Conservation (phyloP, 1,140 invertebrate species). For the Cephus cinctus region DNA sequence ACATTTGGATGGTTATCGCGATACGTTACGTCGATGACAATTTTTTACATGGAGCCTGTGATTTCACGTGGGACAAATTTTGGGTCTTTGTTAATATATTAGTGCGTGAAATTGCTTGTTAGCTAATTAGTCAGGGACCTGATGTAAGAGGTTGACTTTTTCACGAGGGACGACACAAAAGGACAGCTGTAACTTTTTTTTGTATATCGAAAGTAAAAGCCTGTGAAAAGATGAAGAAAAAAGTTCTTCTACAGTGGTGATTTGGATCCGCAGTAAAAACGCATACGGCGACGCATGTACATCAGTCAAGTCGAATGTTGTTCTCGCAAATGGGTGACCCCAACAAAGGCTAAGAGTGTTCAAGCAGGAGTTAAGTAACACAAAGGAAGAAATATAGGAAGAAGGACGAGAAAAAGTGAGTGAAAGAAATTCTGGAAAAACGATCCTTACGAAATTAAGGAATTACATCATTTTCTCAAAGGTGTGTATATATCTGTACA, state of each 20-base stretch:
- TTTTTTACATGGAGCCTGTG: too few species aligned
- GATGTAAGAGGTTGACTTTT: neutral
- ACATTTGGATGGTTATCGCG: too few species aligned
- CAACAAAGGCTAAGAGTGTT: too few species aligned
- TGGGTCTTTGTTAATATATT: too few species aligned
- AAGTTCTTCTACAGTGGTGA: neutral
- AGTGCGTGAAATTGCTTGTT: neutral
- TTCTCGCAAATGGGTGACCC: neutral
- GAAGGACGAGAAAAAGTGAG: neutral
- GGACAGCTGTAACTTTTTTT: neutral
- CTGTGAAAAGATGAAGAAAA: neutral
- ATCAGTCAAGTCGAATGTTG: too few species aligned
- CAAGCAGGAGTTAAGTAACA: too few species aligned
- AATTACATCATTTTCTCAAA: too few species aligned
- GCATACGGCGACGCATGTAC: neutral
- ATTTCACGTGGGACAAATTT: too few species aligned
- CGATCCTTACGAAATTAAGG: constrained; percentile 27
- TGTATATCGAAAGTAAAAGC: neutral
- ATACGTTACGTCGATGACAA: too few species aligned
- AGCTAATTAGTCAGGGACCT: neutral
- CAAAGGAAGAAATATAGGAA: constrained; percentile 13
- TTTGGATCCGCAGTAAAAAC: neutral
- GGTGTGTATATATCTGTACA: too few species aligned
- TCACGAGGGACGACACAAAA: neutral
- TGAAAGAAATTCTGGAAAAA: constrained; percentile 6